A percentile compares a stretch with the other conserved stretches of the same genome.
Evolutionary conservation across 2,888 invertebrate genomes (phyloP).

Genomic region (Ichneumoninae sp.): DNA sequence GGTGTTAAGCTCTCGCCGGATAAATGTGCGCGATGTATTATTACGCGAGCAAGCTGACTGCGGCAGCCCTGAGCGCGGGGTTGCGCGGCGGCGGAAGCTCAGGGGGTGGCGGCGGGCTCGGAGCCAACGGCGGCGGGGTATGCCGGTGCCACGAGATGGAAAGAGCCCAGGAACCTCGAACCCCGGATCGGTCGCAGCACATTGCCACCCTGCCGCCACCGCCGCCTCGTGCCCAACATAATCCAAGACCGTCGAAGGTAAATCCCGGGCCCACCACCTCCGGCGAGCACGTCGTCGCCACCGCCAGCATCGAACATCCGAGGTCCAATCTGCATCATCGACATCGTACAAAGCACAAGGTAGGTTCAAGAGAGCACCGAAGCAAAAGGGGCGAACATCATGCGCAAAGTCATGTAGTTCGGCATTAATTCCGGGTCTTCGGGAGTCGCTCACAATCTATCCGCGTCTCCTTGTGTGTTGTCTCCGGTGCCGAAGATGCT

Average conservation of each 20-base stretch:
- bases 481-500: neutral
- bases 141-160: constrained; percentile 81
- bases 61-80: constrained; percentile 87
- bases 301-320: constrained; percentile 76
- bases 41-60: constrained; percentile 89
- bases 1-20: constrained; percentile 83
- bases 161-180: constrained; percentile 61
- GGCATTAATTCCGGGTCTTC: neutral
- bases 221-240: constrained; percentile 66
- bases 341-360: constrained; percentile 81
- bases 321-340: constrained; percentile 80
- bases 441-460: neutral
- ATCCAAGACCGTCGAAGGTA: constrained; percentile 64
- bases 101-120: constrained; percentile 80
- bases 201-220: constrained; percentile 66
- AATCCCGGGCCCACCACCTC: constrained; percentile 71
- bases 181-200: constrained; percentile 65
- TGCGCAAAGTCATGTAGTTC: neutral
- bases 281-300: constrained; percentile 78
- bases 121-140: constrained; percentile 84
- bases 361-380: constrained; percentile 65
- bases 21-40: constrained; percentile 88
- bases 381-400: neutral
- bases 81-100: constrained; percentile 85
- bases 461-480: neutral